phyloP scores from a whole-genome alignment of 2,888 invertebrate genomes.

The Epinotia nisella region DNA sequence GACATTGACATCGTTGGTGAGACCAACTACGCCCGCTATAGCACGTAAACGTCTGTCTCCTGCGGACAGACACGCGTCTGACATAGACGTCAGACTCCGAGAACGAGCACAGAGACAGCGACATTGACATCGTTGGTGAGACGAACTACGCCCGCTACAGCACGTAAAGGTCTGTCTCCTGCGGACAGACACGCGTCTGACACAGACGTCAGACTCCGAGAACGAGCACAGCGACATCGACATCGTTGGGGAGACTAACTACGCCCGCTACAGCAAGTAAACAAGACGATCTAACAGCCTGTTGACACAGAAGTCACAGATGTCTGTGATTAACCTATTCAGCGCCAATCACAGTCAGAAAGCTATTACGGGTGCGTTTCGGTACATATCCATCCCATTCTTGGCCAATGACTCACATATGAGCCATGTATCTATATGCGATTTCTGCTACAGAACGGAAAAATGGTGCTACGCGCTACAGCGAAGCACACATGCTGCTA shows the following conservation, averaged over 20 bases:
- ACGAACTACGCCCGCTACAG: background rate
- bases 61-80: background rate
- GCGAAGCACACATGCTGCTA: too few relatives aligned
- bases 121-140: conserved; percentile 55
- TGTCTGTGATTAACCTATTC: too few relatives aligned
- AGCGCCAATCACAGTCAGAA: too few relatives aligned
- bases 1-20: background rate
- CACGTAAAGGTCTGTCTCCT: background rate
- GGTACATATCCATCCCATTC: too few relatives aligned
- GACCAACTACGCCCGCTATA: background rate
- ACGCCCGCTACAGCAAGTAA: background rate
- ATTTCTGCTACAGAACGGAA: too few relatives aligned
- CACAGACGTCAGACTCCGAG: background rate
- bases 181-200: background rate
- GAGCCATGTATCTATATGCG: too few relatives aligned
- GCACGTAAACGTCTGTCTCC: background rate
- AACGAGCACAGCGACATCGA: background rate
- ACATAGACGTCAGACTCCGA: background rate
- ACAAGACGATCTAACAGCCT: too few relatives aligned
- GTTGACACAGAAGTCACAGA: background rate
- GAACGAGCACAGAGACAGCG: background rate
- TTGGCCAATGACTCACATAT: too few relatives aligned
- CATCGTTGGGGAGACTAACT: background rate
- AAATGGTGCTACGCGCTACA: too few relatives aligned
- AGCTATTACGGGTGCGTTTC: too few relatives aligned